Base-by-base conservation (phyloP, 2,113 vertebrate genomes). In the Scalopus aquaticus region DNA sequence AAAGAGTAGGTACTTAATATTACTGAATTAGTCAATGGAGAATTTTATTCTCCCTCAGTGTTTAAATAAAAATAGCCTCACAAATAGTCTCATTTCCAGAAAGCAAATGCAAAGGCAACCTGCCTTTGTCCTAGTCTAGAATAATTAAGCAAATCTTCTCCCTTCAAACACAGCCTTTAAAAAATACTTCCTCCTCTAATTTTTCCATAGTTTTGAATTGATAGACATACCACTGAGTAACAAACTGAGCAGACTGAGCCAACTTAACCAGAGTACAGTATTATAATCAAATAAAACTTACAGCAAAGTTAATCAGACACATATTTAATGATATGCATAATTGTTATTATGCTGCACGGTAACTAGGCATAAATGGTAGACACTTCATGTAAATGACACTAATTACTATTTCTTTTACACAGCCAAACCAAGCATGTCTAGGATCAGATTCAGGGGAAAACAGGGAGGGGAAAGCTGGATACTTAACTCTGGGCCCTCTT, bases 241-340 rank as follows among this genome's bases (percentile, higher is more conserved):
- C 35, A 91, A 90, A 96, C 81, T 92, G 84, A 94, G 72, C 91
- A 95, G 85, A 95, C 30, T 44, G 78, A 95, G 89, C 44, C 51
- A 95, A 79, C 87, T 85, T 94, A 97, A 91, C 86, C 70, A 76
- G 62, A 87, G 32, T 91, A 9, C 32, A 85, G 49, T 93, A 96
- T 91, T 83, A 93, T 95, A 94, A 96, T 91, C 79, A 96, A 88
- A 95, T 94, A 96, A 97, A 96, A 96, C 89, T 93, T 95, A 96
- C 9, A 94, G 89, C 79, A 89, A 96, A 97, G 92, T 95, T 95
- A 97, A 94, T 94, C 89, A 96, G 89, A 97, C 83, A 97, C 46
- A 94, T 96, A 95, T 92, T 97, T 95, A 97, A 97, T 94, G 94
- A 95, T 74, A 95, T 91, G 92, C 93, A 95, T 95, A 97, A 97